Base-by-base conservation (phyloP, 2,888 invertebrate genomes). In the Yponomeuta plumbellus region DNA sequence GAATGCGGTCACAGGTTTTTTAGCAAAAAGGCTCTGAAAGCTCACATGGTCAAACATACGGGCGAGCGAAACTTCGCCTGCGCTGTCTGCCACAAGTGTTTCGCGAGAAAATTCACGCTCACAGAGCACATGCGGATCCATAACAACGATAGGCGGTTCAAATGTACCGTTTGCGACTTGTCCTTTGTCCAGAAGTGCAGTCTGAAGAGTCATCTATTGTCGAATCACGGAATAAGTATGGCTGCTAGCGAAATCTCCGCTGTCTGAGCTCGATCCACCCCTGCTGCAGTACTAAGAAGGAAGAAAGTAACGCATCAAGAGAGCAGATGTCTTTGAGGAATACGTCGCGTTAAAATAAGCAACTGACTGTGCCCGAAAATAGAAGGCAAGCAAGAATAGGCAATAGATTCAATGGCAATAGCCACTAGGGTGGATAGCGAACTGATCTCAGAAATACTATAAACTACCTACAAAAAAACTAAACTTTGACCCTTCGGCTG, bases 1-100 rank as follows among this genome's bases (percentile, higher is more conserved):
- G 86, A 92, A 26, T 92, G 92, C 66, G 92, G 90, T 0, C 88
- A 83, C 61, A 77, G 86, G 64, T 92, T 92, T 66, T 92, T 92
- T 70, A 91, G 90, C 66, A 90, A 89, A n/a, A 92, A 92, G 69
- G 89, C 89, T 0, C 76, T 92, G 0, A 92, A 91, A 66, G 90
- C 86, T 0, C 92, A 92, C 61, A 92, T 91, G 90, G 74, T 91
- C 0, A 88, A 88, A 52, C 92, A 92, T 68, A 88, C 86, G 0
- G 91, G 91, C 0, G 88, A 87, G 44, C 73, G 82, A 1, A 84
- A 79, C 21, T 87, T 82, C 56, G 71, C 76, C 0, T 90, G 89
- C 65, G 80, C 78, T 2, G 75, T 88, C 0, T 90, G 89, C 39
- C 75, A 80, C 2, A 88, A 92, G 67, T 77, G 88, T 0, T 92